Base-by-base conservation (phyloP, 1,140 invertebrate species). In the Ips nitidus region DNA sequence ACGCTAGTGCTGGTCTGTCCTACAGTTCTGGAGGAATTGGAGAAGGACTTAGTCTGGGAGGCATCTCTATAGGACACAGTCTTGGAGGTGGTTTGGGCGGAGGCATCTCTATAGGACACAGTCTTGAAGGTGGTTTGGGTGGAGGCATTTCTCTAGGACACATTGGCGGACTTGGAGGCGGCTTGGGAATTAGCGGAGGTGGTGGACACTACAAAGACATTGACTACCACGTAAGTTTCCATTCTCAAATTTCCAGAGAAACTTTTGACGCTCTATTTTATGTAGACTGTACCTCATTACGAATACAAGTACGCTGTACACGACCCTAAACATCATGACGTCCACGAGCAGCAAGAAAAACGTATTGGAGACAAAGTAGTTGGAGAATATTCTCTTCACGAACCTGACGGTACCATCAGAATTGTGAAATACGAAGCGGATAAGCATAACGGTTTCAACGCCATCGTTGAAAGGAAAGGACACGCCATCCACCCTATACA, bases 161-260 rank as follows among this genome's bases (percentile, higher is more conserved):
- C 2, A 22, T 36, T 7, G 52, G 52, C n/a, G 52, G 2, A 6
- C 45, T 50, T 50, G 45, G 45, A 50, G 3, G 45, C 3, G 45
- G 45, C 45, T 22, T 50, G 1, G 45, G 22, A 50, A 50, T 50
- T 22, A 22, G 45, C 3, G 45, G 45, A 2, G 45, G 45, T 1
- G 45, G 45, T 50, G 45, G 45, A 8, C 59, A 53, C 3, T 38
- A 67, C 41, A 57, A 38, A 56, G 58, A 55, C 40, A 61, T 69
- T 36, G 67, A 69, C 36, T 63, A 56, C 41, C 63, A 56, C 38
- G 67, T 69, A 56, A 62, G 67, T 62, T 22, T 61, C 4, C 43
- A 36, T 45, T 36, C 7, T 61, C 1, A 45, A 45, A 55, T 38
- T 41, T 22, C 5, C 8, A 36, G 5, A 50, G 5, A 36, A 45